These are phyloP conservation scores for Celastrina argiolus DNA, from an alignment of 2,888 invertebrate species.

Conservation along the genomic window DNA sequence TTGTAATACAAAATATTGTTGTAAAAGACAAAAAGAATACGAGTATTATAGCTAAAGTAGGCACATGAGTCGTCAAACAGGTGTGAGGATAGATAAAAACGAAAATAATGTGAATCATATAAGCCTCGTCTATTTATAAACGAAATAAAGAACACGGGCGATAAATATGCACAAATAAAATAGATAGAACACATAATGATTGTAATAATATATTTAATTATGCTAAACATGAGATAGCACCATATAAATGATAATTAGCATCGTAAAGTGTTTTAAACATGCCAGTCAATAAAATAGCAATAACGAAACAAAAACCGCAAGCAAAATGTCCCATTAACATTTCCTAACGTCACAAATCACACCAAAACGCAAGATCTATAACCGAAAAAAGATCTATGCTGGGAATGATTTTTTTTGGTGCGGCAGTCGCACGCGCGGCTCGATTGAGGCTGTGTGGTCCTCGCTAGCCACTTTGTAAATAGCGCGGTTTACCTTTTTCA, in stretches of 20 bases:
- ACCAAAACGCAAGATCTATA: constrained; percentile 76
- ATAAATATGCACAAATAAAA: background rate
- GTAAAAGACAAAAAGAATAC: background rate
- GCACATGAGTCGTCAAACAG: background rate
- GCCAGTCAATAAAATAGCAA: constrained; percentile 12
- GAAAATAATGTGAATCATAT: background rate
- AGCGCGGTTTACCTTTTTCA: constrained; percentile 79
- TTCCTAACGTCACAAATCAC: constrained; percentile 77
- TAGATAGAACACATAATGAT: background rate
- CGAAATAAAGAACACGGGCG: constrained; percentile 2
- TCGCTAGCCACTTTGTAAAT: constrained; percentile 78
- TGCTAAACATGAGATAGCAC: background rate
- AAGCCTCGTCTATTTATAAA: background rate
- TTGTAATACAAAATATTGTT: background rate
- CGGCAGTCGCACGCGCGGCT: constrained; percentile 76
- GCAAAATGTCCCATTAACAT: constrained; percentile 56
- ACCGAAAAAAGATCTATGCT: constrained; percentile 73
- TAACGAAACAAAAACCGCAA: constrained; percentile 10
- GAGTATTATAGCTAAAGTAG: background rate
- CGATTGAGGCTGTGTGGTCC: constrained; percentile 78
- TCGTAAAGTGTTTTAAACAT: background rate
- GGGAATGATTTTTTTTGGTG: constrained; percentile 69
- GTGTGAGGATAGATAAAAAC: background rate
- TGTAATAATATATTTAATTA: background rate
- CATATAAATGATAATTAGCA: constrained; percentile 6